These are phyloP conservation scores for Amia ocellicauda DNA, from an alignment of 2,113 vertebrate species.

Conservation along the genomic window DNA sequence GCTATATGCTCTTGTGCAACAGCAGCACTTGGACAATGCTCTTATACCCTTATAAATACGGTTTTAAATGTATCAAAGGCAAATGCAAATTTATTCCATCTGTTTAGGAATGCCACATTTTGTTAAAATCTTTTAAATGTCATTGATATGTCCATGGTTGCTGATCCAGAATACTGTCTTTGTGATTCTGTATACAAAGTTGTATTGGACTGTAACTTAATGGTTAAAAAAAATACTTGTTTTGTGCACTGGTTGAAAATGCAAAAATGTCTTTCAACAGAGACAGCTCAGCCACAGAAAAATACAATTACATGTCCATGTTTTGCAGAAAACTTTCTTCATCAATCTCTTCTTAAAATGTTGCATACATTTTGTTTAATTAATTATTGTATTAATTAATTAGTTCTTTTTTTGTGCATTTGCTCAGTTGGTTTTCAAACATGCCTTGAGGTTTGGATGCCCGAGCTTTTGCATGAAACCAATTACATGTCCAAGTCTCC, in stretches of 20 bases:
- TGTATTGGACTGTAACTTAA: neutral
- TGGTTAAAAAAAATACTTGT: neutral
- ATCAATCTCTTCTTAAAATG: slow-evolving; percentile 2
- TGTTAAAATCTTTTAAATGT: slow-evolving; percentile 21
- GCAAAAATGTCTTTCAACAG: neutral
- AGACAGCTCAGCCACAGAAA: neutral
- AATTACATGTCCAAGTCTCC: slow-evolving; percentile 93
- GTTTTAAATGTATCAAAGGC: slow-evolving; percentile 25
- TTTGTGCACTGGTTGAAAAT: neutral
- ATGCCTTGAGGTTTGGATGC: neutral
- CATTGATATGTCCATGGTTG: slow-evolving; percentile 3
- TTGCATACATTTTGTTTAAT: neutral
- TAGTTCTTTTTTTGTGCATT: neutral
- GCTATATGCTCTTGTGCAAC: neutral
- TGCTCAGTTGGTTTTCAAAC: neutral
- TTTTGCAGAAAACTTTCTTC: neutral
- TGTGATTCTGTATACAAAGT: slow-evolving; percentile 11
- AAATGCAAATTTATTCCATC: slow-evolving; percentile 29
- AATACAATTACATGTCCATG: neutral
- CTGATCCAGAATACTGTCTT: slow-evolving; percentile 17
- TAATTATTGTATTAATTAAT: neutral
- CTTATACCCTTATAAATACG: neutral
- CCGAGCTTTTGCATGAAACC: neutral
- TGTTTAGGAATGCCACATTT: slow-evolving; percentile 20
- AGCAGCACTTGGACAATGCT: neutral